Conservation (phyloP, 2,888 invertebrate species). For the Microctonus hyperodae region DNA sequence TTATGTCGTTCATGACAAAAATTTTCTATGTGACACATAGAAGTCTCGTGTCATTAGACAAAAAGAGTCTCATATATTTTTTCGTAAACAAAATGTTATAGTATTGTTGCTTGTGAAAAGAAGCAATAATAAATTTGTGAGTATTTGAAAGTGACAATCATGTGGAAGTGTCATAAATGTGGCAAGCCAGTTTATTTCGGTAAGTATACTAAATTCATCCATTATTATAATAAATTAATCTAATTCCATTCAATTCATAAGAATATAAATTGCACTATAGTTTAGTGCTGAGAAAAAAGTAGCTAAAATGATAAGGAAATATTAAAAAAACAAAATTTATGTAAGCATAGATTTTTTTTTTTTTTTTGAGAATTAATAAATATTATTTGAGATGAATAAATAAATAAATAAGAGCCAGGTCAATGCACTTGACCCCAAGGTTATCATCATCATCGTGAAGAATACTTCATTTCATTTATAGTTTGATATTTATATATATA, state of each 20-base stretch:
- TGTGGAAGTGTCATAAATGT: slow-evolving; percentile 87
- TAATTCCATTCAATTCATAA: slow-evolving; percentile 10
- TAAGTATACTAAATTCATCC: slow-evolving; percentile 49
- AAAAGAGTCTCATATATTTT: slow-evolving; percentile 30
- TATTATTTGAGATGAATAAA: slow-evolving; percentile 7
- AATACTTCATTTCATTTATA: slow-evolving; percentile 8
- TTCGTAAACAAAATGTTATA: slow-evolving; percentile 40
- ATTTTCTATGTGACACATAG: slow-evolving; percentile 33
- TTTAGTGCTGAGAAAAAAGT: slow-evolving; percentile 19
- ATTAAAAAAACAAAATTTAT: neutral
- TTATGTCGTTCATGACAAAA: slow-evolving; percentile 2
- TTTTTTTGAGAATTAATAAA: slow-evolving; percentile 18
- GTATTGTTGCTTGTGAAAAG: slow-evolving; percentile 10
- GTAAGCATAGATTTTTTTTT: slow-evolving; percentile 13
- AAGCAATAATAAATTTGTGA: slow-evolving; percentile 7
- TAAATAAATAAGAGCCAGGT: slow-evolving; percentile 32
- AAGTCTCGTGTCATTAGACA: slow-evolving; percentile 39
- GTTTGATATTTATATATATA: neutral
- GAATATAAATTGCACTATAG: too few relatives aligned
- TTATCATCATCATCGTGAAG: slow-evolving; percentile 31
- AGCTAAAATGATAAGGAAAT: slow-evolving; percentile 16
- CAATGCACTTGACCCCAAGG: slow-evolving; percentile 43
- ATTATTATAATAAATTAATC: slow-evolving; percentile 11
- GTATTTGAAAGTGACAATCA: slow-evolving; percentile 51
- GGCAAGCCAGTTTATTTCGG: slow-evolving; percentile 83